Conservation (phyloP, 2,113 vertebrate genomes). For the Gavia stellata region DNA sequence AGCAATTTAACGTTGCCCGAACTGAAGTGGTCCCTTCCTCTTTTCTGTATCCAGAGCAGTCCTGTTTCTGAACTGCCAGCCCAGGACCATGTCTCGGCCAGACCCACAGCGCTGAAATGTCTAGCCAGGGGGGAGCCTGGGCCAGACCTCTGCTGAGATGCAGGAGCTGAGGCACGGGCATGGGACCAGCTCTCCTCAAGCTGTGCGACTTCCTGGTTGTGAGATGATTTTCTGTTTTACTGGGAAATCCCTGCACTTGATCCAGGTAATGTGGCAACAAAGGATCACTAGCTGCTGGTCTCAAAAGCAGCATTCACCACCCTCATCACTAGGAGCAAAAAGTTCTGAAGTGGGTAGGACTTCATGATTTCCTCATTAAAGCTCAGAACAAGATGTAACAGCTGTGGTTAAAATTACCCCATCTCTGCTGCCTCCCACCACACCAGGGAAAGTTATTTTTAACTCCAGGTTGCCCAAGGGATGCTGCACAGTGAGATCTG, state of each 20-base stretch:
- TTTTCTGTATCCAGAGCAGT: not conserved
- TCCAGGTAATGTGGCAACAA: not conserved
- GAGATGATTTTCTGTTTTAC: not conserved
- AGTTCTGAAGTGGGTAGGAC: not conserved
- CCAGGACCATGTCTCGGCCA: not conserved
- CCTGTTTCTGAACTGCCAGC: not conserved
- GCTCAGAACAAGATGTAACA: slow-evolving; percentile 29
- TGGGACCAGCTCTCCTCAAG: not conserved
- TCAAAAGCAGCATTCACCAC: not conserved
- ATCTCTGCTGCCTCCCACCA: slow-evolving; percentile 7
- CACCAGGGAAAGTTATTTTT: not conserved
- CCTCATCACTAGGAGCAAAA: not conserved
- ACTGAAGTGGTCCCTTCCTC: not conserved
- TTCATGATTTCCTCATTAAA: not conserved
- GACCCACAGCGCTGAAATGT: not conserved
- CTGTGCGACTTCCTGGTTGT: not conserved
- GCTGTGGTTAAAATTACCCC: slow-evolving; percentile 35
- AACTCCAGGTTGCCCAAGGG: not conserved
- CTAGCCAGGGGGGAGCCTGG: not conserved
- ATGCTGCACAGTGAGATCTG: not conserved
- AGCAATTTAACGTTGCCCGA: not conserved
- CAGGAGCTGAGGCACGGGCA: not conserved
- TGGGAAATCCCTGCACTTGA: not conserved
- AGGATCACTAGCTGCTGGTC: not conserved
- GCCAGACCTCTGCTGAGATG: not conserved